A percentile compares a stretch with the other conserved stretches of the same genome.
phyloP scores from a whole-genome alignment of 2,888 invertebrate species.

The Acanthoscelides obtectus region DNA sequence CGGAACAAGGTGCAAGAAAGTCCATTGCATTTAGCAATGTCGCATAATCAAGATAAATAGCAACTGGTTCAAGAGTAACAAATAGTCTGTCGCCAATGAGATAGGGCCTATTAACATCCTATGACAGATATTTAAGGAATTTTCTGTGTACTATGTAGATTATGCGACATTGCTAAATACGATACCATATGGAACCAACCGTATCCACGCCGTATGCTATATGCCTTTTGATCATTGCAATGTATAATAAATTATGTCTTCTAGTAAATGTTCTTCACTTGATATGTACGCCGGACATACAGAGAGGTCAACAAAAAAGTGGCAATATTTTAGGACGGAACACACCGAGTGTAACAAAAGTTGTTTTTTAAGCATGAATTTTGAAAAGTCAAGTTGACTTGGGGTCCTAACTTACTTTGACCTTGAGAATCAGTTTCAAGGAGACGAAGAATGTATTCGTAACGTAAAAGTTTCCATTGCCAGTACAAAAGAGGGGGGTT shows the following conservation, averaged over 20 bases:
- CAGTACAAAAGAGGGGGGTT: too few relatives aligned
- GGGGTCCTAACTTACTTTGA: too few relatives aligned
- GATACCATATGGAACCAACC: conserved; percentile 1
- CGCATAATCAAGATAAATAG: conserved; percentile 3
- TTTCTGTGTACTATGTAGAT: conserved; percentile 2
- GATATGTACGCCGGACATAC: not conserved
- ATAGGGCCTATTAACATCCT: conserved; percentile 3
- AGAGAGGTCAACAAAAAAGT: too few relatives aligned
- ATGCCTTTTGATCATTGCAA: not conserved
- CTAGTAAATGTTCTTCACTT: not conserved
- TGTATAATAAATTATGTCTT: not conserved
- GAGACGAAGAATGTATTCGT: too few relatives aligned
- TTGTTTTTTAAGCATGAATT: too few relatives aligned
- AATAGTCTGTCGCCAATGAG: conserved; percentile 1
- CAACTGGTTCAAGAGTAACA: conserved; percentile 1
- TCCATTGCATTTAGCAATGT: conserved; percentile 3
- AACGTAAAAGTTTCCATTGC: too few relatives aligned
- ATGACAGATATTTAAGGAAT: conserved; percentile 3
- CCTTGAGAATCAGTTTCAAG: too few relatives aligned
- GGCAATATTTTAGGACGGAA: too few relatives aligned
- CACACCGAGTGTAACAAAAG: too few relatives aligned
- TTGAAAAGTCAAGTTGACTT: too few relatives aligned
- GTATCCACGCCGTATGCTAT: not conserved
- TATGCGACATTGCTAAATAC: conserved; percentile 1
- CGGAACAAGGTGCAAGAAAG: not conserved